A percentile compares a stretch with the other conserved stretches of the same genome.
Conservation (phyloP, 2,797 vertebrate genomes). For the Oreonectes daqikongensis region DNA sequence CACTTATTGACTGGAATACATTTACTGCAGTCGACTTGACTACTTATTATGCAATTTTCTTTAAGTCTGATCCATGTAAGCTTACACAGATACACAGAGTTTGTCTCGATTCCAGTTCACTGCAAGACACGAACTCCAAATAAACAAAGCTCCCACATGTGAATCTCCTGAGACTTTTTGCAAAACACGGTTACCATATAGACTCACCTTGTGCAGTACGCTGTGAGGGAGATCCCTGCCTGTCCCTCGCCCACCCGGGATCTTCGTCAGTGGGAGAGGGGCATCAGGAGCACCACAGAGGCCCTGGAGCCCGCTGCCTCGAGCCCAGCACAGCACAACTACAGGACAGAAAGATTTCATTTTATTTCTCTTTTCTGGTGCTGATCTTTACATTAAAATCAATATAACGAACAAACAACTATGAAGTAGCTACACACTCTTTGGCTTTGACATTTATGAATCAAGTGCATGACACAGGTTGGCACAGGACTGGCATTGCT, state of each 20-base stretch:
- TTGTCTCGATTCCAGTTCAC: too few relatives aligned
- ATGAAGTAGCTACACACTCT: neutral
- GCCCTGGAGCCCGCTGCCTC: constrained; percentile 94
- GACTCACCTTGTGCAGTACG: constrained; percentile 86
- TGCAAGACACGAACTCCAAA: too few relatives aligned
- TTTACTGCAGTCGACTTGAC: neutral
- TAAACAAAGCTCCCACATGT: too few relatives aligned
- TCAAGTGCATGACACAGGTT: constrained; percentile 5
- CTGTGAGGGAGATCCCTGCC: constrained; percentile 98
- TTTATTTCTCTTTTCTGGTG: neutral
- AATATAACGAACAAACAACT: neutral
- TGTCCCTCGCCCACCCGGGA: constrained; percentile 99
- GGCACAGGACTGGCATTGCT: constrained; percentile 21
- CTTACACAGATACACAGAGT: too few relatives aligned
- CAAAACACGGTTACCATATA: neutral
- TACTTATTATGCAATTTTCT: neutral
- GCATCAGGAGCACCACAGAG: constrained; percentile 99
- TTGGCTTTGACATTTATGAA: neutral
- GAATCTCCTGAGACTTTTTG: neutral
- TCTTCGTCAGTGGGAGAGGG: constrained; percentile 99
- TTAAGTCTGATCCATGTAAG: neutral
- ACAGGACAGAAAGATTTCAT: constrained; percentile 62
- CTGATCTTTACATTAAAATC: neutral
- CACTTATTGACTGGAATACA: neutral
- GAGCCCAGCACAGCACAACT: constrained; percentile 89